phyloP scores from a whole-genome alignment of 2,797 vertebrate genomes.

The Chloroceryle amazona region DNA sequence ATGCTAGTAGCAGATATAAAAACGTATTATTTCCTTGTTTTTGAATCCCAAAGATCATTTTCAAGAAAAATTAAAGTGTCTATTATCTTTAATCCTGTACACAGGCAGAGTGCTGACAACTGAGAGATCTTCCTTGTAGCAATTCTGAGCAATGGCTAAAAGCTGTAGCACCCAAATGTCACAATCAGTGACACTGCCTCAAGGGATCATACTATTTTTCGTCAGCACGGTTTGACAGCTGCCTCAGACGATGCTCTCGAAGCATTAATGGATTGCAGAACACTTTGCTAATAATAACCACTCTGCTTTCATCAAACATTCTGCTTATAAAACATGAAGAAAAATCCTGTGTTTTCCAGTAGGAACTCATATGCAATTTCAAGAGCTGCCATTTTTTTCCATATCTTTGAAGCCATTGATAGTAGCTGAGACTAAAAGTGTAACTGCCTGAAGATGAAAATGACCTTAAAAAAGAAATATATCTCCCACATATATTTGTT shows the following conservation, averaged over 20 bases:
- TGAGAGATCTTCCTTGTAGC: background rate
- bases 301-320: background rate
- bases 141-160: background rate
- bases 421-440: background rate
- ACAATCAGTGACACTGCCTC: background rate
- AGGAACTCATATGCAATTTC: background rate
- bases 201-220: background rate
- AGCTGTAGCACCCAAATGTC: background rate
- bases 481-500: background rate
- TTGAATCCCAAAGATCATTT: background rate
- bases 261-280: background rate
- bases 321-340: background rate
- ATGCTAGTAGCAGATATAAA: background rate
- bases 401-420: background rate
- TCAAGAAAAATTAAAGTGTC: background rate
- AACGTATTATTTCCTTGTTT: background rate
- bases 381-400: background rate
- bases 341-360: background rate
- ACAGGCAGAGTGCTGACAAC: background rate
- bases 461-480: background rate
- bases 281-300: background rate
- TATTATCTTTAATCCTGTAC: background rate
- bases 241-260: background rate
- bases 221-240: background rate
- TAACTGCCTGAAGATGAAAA: background rate